Evolutionary conservation across 2,888 invertebrate genomes (phyloP).

Genomic region (Chymomyza caudatula): DNA sequence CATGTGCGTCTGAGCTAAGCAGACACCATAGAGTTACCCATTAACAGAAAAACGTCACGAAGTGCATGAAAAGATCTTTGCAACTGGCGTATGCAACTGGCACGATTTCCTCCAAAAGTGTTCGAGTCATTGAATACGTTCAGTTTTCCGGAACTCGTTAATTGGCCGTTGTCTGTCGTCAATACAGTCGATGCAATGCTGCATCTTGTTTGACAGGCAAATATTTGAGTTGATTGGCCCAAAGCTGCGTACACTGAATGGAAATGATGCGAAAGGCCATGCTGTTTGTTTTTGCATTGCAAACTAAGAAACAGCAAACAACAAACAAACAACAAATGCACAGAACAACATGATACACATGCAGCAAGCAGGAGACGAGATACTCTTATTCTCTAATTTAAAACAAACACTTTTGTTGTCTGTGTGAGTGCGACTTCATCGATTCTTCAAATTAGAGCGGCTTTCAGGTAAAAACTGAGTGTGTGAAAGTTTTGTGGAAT

Average conservation of each 20-base stretch:
- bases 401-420: not conserved
- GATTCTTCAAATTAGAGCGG: not conserved
- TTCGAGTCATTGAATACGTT: not conserved
- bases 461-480: too few relatives aligned
- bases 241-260: not conserved
- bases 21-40: not conserved
- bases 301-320: not conserved
- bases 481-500: too few relatives aligned
- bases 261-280: not conserved
- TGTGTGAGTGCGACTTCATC: not conserved
- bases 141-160: constrained; percentile 1
- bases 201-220: constrained; percentile 21
- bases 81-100: constrained; percentile 22
- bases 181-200: not conserved
- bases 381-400: not conserved
- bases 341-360: not conserved
- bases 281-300: not conserved
- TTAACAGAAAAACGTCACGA: not conserved
- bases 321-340: not conserved
- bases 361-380: not conserved
- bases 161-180: constrained; percentile 28
- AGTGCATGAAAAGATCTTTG: not conserved
- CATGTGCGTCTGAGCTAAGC: not conserved
- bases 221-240: constrained; percentile 19
- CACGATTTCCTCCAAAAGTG: not conserved